Evolutionary conservation across 1,140 invertebrate genomes (phyloP).

Genomic region (Calephelis nemesis): DNA sequence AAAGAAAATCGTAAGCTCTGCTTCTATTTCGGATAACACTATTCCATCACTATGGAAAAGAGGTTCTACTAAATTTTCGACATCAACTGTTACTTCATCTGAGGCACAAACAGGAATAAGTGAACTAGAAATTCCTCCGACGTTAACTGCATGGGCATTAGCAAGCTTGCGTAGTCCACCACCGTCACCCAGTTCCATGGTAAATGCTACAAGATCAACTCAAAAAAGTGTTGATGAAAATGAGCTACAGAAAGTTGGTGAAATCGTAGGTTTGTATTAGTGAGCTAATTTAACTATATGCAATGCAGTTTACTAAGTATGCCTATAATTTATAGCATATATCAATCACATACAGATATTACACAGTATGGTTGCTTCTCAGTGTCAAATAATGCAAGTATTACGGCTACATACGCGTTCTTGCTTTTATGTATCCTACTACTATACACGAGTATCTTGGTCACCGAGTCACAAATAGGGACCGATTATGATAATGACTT

Average conservation of each 20-base stretch:
- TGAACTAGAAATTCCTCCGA: conserved; percentile 68
- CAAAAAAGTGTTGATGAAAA: conserved; percentile 64
- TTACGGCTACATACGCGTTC: too few species aligned
- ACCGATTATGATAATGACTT: too few species aligned
- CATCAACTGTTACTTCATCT: conserved; percentile 45
- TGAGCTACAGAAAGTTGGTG: conserved; percentile 64
- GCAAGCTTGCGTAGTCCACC: conserved; percentile 60
- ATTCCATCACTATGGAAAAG: conserved; percentile 66
- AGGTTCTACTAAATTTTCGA: conserved; percentile 59
- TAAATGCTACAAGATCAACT: conserved; percentile 46
- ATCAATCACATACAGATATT: too few species aligned
- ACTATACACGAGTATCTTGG: too few species aligned
- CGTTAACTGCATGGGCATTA: conserved; percentile 64
- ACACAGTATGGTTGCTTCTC: too few species aligned
- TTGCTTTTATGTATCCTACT: too few species aligned
- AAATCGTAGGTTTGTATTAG: conserved; percentile 50
- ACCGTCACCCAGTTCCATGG: conserved; percentile 36
- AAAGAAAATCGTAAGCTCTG: conserved; percentile 65
- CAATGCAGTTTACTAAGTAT: too few species aligned
- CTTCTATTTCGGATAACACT: conserved; percentile 64
- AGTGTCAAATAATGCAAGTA: too few species aligned
- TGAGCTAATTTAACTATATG: not conserved
- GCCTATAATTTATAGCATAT: too few species aligned
- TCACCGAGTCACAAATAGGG: too few species aligned
- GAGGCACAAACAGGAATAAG: conserved; percentile 40